Base-by-base conservation (phyloP, 2,888 invertebrate species). In the Vesta saturnalis region DNA sequence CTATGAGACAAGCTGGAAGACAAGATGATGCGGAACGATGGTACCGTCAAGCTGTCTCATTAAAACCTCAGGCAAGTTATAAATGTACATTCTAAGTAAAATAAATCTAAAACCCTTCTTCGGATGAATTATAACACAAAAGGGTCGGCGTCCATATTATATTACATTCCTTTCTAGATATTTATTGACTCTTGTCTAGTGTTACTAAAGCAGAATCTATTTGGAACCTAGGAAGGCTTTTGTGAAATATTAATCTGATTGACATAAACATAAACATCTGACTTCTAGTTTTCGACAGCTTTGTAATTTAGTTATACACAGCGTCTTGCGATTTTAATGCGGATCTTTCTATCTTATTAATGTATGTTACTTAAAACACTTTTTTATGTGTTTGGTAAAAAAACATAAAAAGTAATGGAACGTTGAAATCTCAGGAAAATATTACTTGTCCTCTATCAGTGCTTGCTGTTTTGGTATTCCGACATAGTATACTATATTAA, bases 1-100 rank as follows among this genome's bases (percentile, higher is more conserved):
- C 95, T 0, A 87, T 96, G 75, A 87, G 96, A 57, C 92, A 95
- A 80, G 92, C 94, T 16, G 91, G 92, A 63, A 89, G 93, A 62
- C 92, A 94, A 77, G 87, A 88, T 43, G 92, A 94, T 72, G 96
- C 97, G 0, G 97, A 97, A 82, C 85, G 88, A 66, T 94, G 94
- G 91, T 97, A 97, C 85, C 89, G 93, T 63, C 89, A 90, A 82
- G 96, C 84, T 4, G 84, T 84, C 10, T 72, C 77, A 46, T 77
- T 85, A 61, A 83, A 84, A 76, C 86, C 86, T 21, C 77, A 80
- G 74, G 86, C 86, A 77, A 82, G 57, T 56, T 49, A 57, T 56
- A 46, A 63, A 64, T 64, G 64, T 52, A 59, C 59, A 59, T 64
- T 59, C 43, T n/a, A 30, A 39, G 10, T 57, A 19, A 23, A 49